Evolutionary conservation across 2,888 invertebrate genomes (phyloP).

Genomic region (Thera britannica): DNA sequence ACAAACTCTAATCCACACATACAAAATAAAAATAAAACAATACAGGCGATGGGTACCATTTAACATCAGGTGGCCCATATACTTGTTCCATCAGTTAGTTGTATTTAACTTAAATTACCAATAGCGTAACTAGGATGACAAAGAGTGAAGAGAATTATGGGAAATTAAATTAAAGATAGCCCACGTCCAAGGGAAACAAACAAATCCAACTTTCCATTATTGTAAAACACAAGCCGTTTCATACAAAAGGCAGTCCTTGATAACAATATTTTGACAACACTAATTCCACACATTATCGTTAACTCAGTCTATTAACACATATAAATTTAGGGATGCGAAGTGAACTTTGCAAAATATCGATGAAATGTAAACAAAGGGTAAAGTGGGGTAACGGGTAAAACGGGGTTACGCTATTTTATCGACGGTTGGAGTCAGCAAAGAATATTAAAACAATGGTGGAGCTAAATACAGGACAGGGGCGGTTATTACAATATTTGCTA

Average conservation of each 20-base stretch:
- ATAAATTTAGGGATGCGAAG: slow-evolving; percentile 69
- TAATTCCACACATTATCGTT: slow-evolving; percentile 63
- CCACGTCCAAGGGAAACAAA: background rate
- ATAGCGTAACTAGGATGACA: no score
- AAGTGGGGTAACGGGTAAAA: slow-evolving; percentile 41
- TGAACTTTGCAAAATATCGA: slow-evolving; percentile 68
- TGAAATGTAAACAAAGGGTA: slow-evolving; percentile 64
- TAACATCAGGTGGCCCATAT: no score
- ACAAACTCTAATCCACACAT: no score
- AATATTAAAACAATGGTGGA: slow-evolving; percentile 72
- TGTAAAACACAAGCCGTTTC: slow-evolving; percentile 20
- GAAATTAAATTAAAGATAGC: no score
- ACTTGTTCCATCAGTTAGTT: no score
- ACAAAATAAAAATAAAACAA: no score
- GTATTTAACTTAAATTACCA: no score
- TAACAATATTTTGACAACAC: slow-evolving; percentile 57
- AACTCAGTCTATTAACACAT: slow-evolving; percentile 68
- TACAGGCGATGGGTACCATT: no score
- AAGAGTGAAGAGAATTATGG: no score
- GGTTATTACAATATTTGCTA: slow-evolving; percentile 83
- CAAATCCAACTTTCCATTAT: background rate
- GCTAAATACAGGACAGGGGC: slow-evolving; percentile 61
- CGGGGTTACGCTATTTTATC: slow-evolving; percentile 38
- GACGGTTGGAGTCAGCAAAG: slow-evolving; percentile 65
- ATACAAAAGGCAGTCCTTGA: slow-evolving; percentile 54